Evolutionary conservation across 2,113 vertebrate species (phyloP).

Genomic region (Anhinga rufa): DNA sequence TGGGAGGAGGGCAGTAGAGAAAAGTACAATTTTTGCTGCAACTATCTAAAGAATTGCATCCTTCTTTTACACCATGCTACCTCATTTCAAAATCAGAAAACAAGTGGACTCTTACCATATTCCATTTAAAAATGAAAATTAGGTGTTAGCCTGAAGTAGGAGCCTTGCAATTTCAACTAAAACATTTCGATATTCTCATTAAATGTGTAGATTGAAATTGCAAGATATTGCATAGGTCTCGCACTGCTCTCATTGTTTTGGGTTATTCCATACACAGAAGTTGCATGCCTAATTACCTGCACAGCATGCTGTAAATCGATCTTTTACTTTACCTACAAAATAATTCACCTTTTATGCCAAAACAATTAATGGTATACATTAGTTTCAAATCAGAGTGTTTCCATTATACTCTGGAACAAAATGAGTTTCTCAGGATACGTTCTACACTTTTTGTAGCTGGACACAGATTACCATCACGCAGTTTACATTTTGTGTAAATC

Average conservation of each 20-base stretch:
- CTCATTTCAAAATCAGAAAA: neutral
- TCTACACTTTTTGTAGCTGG: neutral
- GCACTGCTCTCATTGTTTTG: neutral
- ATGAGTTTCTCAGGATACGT: neutral
- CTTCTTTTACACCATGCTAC: neutral
- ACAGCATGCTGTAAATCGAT: conserved; percentile 50
- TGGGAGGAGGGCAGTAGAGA: too few relatives aligned
- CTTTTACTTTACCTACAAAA: conserved; percentile 33
- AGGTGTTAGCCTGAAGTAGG: neutral
- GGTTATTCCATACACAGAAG: neutral
- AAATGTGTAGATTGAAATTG: neutral
- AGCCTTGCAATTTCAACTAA: neutral
- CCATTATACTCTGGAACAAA: neutral
- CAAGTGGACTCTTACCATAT: neutral
- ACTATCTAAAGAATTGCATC: neutral
- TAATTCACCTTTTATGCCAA: conserved; percentile 49
- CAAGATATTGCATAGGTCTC: neutral
- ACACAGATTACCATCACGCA: neutral
- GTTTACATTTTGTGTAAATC: neutral
- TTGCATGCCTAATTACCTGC: conserved; percentile 40
- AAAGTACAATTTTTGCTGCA: rapidly evolving
- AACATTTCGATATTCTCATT: conserved; percentile 2
- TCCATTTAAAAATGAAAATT: neutral
- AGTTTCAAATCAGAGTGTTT: conserved; percentile 21
- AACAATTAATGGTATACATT: conserved; percentile 35